Percentiles rank a stretch among this genome's conserved stretches.
These are phyloP conservation scores for Girardinichthys multiradiatus DNA, from an alignment of 2,113 vertebrate species.

Conservation along the genomic window DNA sequence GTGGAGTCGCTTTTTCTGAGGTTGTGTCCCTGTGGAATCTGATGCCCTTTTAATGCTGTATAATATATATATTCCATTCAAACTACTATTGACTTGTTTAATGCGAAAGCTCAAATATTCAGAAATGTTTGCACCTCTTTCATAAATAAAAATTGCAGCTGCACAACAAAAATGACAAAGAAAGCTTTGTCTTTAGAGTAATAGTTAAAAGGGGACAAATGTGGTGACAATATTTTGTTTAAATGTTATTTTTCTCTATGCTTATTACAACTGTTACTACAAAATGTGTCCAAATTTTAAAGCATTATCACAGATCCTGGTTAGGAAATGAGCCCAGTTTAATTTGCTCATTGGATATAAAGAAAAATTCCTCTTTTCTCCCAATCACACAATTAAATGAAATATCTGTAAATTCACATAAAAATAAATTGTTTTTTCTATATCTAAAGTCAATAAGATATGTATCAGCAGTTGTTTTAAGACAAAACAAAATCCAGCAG, in stretches of 20 bases:
- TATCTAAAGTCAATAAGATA: background rate
- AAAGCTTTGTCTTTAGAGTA: too few relatives aligned
- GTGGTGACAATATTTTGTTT: too few relatives aligned
- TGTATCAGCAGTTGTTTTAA: too few relatives aligned
- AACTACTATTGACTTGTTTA: too few relatives aligned
- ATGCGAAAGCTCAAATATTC: too few relatives aligned
- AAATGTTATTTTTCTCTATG: background rate
- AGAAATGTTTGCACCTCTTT: too few relatives aligned
- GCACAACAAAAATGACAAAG: too few relatives aligned
- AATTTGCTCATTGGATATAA: background rate
- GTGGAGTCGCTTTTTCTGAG: slow-evolving; percentile 2
- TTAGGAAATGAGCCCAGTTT: background rate
- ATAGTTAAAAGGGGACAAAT: too few relatives aligned
- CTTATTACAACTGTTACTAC: background rate
- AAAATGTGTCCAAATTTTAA: background rate
- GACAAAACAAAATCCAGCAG: too few relatives aligned
- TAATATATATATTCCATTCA: too few relatives aligned
- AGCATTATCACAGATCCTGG: background rate
- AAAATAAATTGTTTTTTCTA: background rate
- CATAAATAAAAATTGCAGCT: too few relatives aligned
- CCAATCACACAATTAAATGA: background rate
- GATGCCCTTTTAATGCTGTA: background rate
- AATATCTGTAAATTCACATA: background rate
- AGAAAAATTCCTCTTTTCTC: too few relatives aligned
- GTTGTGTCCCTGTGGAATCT: background rate